phyloP scores from a whole-genome alignment of 2,113 vertebrate species.

The mouse (Mus musculus) region GRCm39 chr10:105162501-105163000 shows the following conservation, averaged over 20 bases:
- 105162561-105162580: too few relatives aligned
- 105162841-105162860: not conserved
- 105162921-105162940: not conserved
- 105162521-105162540: not conserved
- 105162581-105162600: not conserved
- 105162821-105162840: not conserved
- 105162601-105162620: too few relatives aligned
- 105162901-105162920: not conserved
- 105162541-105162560: not conserved
- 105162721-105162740: not conserved
- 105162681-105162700: not conserved
- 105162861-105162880: not conserved
- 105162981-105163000: not conserved
- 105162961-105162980: not conserved
- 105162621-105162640: too few relatives aligned
- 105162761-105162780: not conserved
- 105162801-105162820: not conserved
- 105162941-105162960: not conserved
- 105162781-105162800: not conserved
- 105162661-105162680: not conserved
- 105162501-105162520: not conserved
- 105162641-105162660: not conserved
- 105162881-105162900: not conserved
- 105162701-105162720: not conserved
- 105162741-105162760: too few relatives aligned